Conservation (phyloP, 2,113 vertebrate species). For the Tilapia sparmanii region DNA sequence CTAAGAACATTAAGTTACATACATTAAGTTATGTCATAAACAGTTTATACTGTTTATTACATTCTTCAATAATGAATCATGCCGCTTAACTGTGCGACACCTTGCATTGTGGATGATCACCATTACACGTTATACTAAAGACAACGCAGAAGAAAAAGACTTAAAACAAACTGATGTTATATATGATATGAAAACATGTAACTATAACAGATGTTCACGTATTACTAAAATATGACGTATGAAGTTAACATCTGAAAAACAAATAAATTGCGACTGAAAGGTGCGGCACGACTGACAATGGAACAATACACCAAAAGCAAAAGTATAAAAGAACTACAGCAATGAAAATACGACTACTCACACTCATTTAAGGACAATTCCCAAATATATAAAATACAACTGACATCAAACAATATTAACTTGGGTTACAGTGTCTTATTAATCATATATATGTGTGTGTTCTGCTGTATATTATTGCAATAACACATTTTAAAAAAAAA, state of each 20-base stretch:
- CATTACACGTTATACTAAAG: not conserved
- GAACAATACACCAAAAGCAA: not conserved
- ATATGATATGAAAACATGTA: not conserved
- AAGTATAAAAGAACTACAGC: not conserved
- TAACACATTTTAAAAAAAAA: not conserved
- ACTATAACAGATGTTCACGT: not conserved
- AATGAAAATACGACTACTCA: not conserved
- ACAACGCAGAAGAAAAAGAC: not conserved
- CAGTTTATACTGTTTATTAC: not conserved
- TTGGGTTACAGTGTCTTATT: not conserved
- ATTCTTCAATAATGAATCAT: not conserved
- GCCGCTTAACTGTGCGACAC: not conserved
- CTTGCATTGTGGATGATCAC: not conserved
- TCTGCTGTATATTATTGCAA: not conserved
- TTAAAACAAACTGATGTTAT: not conserved
- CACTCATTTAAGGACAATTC: not conserved
- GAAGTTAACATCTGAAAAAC: not conserved
- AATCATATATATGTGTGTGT: not conserved
- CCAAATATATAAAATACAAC: not conserved
- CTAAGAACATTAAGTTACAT: not conserved
- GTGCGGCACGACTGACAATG: not conserved
- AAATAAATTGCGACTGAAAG: not conserved
- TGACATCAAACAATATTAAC: not conserved
- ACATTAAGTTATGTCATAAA: too few relatives aligned
- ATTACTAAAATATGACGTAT: not conserved